These are phyloP conservation scores for Limnephilus auricula DNA, from an alignment of 2,888 invertebrate species.

Conservation along the genomic window DNA sequence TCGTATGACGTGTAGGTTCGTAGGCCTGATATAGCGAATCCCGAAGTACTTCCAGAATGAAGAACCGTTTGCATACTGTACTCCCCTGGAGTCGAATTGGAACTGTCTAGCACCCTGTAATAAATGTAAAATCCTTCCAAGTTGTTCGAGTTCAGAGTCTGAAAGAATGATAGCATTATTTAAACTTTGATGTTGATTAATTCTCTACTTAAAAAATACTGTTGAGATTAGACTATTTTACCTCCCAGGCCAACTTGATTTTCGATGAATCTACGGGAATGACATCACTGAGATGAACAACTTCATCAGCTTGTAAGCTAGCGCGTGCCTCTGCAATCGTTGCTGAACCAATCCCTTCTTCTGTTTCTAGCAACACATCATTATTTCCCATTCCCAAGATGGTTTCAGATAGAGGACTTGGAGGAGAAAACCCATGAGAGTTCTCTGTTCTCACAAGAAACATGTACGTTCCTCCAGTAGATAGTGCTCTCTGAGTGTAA, in stretches of 20 bases:
- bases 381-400: slow-evolving; percentile 78
- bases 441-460: slow-evolving; percentile 95
- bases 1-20: slow-evolving; percentile 92
- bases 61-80: slow-evolving; percentile 90
- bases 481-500: slow-evolving; percentile 84
- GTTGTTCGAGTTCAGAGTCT: slow-evolving; percentile 86
- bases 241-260: slow-evolving; percentile 93
- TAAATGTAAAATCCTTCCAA: slow-evolving; percentile 92
- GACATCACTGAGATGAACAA: slow-evolving; percentile 89
- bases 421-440: slow-evolving; percentile 89
- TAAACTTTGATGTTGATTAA: neutral
- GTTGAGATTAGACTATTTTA: slow-evolving; percentile 70
- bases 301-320: slow-evolving; percentile 84
- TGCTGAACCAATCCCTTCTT: slow-evolving; percentile 74
- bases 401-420: slow-evolving; percentile 87
- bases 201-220: neutral
- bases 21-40: slow-evolving; percentile 88
- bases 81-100: slow-evolving; percentile 74
- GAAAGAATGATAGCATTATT: slow-evolving; percentile 64
- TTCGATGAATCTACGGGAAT: slow-evolving; percentile 90
- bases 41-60: slow-evolving; percentile 87
- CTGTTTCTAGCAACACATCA: slow-evolving; percentile 73
- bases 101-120: slow-evolving; percentile 83
- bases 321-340: slow-evolving; percentile 85
- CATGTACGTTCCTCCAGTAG: slow-evolving; percentile 90